Evolutionary conservation across 2,113 vertebrate species (phyloP), one percentile per base, ranked within the genome.

Genomic region (Motacilla alba): DNA sequence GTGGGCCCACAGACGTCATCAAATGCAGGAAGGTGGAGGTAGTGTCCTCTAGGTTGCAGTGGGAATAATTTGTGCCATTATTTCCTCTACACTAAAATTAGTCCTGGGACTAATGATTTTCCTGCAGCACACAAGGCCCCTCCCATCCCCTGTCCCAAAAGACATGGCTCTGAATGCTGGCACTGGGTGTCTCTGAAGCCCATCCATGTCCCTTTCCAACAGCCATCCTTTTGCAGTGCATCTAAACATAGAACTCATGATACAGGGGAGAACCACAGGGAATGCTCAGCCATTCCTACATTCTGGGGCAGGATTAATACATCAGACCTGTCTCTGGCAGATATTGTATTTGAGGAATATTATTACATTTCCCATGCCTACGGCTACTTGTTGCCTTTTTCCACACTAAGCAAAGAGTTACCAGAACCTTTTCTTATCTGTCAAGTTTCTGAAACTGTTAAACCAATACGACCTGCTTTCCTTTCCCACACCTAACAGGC

Each of bases 401-500:
- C 60, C 2, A 2, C 59, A 35, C 77, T 77, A 62, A 91, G 77
- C 35, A 66, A 84, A 81, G 35, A 86, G n/a, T 81, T 59, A 63
- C 62, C 69, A 84, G 83, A 91, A 72, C 60, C 81, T 87, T 56
- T 94, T 52, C 76, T 94, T 91, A 60, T 46, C 83, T 81, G 64
- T 78, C 83, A 82, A 8, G 41, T 87, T 87, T 72, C 77, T 2
- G 1, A 84, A 96, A 82, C 86, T 52, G 35, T 72, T 89, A 94
- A 94, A 84, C 69, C 83, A 81, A 44, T 55, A 92, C 1, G 4
- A 72, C 52, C 74, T 44, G 76, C 68, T 72, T 58, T 52, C 50
- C 73, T 43, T 89, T 81, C 55, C 62, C 72, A 37, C 11, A 52
- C 72, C 60, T 87, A 83, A 60, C 67, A 60, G 92, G 73, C 69